Base-by-base conservation (phyloP, 2,113 vertebrate species). In the Corythoichthys intestinalis region DNA sequence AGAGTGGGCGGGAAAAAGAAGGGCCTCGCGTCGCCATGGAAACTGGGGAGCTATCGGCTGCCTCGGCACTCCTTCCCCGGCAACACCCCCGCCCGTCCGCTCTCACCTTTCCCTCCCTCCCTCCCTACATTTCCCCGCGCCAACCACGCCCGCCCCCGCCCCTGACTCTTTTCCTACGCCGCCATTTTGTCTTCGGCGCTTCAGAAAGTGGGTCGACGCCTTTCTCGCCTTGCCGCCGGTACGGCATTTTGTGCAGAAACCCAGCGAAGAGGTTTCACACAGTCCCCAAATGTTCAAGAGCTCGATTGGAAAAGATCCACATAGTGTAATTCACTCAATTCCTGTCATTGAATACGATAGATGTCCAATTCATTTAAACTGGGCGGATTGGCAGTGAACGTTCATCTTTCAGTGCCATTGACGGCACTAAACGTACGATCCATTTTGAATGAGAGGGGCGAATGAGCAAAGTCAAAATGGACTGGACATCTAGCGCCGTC, bases 11-110 rank as follows among this genome's bases (percentile, higher is more conserved):
- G 87, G 91, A 90, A 37, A 58, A 53, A 52, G 11, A 92, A 90
- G 89, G 89, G 84, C 86, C 44, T 83, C 20, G 35, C 28, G 92
- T 92, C 90, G 76, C 82, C 90, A 92, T 92, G 92, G 91, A 91
- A 92, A 93, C 92, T 91, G 84, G 84, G 28, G 87, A 88, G 85
- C 88, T 86, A 90, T 92, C 90, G 91, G 90, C 89, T 91, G 89
- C 90, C 87, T 91, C 85, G 41, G 61, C 20, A 28, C 44, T 63
- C 39, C n/a, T 83, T 48, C 14, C 75, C 76, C 73, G 76, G 80
- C 83, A 74, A 66, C 81, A 74, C 84, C 81, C 80, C 74, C 73
- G 77, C 62, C 65, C 11, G 69, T 71, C 65, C 67, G 67, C 74
- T 72, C 80, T 74, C 71, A 17, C 76, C 78, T 78, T 76, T 85